phyloP scores from a whole-genome alignment of 2,888 invertebrate genomes.

The Rhodophaea formosa region DNA sequence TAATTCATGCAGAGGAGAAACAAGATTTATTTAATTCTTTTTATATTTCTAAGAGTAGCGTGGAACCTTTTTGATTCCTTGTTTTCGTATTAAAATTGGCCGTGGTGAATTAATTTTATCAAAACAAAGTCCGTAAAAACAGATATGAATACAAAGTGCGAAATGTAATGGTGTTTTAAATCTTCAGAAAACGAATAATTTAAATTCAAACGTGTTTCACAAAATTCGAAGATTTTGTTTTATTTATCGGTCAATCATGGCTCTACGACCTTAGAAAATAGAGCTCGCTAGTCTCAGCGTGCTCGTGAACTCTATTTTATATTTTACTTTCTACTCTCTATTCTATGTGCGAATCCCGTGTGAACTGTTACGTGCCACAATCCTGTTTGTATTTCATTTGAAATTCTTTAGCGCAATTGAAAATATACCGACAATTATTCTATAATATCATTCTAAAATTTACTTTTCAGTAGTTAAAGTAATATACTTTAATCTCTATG shows the following conservation, averaged over 20 bases:
- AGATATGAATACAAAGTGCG: not conserved
- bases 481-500: too few relatives aligned
- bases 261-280: not conserved
- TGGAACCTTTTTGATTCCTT: too few relatives aligned
- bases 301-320: constrained; percentile 27
- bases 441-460: too few relatives aligned
- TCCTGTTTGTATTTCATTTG: constrained; percentile 40
- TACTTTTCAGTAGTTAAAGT: too few relatives aligned
- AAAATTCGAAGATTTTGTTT: not conserved
- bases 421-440: too few relatives aligned
- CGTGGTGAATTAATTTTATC: not conserved
- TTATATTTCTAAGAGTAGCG: too few relatives aligned
- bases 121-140: not conserved
- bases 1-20: too few relatives aligned
- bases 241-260: constrained; percentile 1
- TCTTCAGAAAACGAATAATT: not conserved
- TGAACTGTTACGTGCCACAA: constrained; percentile 38
- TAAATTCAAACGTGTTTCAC: not conserved
- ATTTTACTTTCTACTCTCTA: constrained; percentile 39
- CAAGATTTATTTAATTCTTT: too few relatives aligned
- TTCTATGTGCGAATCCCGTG: constrained; percentile 35
- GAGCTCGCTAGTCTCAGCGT: not conserved
- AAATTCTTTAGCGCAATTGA: constrained; percentile 35
- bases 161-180: not conserved
- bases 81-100: not conserved